Conservation (phyloP, 2,888 invertebrate genomes). For the Drosophila conformis region DNA sequence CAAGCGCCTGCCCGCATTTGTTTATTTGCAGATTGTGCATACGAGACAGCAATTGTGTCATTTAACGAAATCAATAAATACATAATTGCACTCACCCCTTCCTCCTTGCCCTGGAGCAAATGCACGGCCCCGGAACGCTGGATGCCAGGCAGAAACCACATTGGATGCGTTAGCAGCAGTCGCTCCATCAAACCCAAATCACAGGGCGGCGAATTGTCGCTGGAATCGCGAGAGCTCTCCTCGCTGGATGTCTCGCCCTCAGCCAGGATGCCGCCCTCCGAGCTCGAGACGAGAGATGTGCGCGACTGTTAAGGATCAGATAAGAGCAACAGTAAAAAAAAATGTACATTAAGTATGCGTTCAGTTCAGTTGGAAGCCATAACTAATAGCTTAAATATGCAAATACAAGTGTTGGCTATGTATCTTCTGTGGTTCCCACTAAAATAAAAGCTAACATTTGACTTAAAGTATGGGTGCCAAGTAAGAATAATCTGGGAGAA, state of each 20-base stretch:
- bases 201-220: slow-evolving; percentile 89
- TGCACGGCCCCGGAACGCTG: slow-evolving; percentile 97
- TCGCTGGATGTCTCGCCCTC: slow-evolving; percentile 87
- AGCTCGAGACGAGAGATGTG: slow-evolving; percentile 85
- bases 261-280: slow-evolving; percentile 87
- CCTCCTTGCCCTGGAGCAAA: slow-evolving; percentile 95
- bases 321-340: background rate
- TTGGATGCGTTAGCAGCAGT: slow-evolving; percentile 95
- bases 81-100: slow-evolving; percentile 89
- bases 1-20: background rate
- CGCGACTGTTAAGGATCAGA: slow-evolving; percentile 79
- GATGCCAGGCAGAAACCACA: slow-evolving; percentile 97
- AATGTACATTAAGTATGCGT: background rate
- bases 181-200: slow-evolving; percentile 94
- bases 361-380: background rate
- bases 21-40: slow-evolving; percentile 21
- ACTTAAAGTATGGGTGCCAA: background rate
- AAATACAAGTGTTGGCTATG: background rate
- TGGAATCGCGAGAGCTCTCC: slow-evolving; percentile 86
- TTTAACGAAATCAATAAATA: slow-evolving; percentile 68
- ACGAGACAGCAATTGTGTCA: slow-evolving; percentile 59
- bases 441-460: background rate
- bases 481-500: background rate
- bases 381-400: slow-evolving; percentile 5
- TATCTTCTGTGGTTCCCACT: background rate